Evolutionary conservation across 2,113 vertebrate species (phyloP).

Genomic region (Cygnus atratus): DNA sequence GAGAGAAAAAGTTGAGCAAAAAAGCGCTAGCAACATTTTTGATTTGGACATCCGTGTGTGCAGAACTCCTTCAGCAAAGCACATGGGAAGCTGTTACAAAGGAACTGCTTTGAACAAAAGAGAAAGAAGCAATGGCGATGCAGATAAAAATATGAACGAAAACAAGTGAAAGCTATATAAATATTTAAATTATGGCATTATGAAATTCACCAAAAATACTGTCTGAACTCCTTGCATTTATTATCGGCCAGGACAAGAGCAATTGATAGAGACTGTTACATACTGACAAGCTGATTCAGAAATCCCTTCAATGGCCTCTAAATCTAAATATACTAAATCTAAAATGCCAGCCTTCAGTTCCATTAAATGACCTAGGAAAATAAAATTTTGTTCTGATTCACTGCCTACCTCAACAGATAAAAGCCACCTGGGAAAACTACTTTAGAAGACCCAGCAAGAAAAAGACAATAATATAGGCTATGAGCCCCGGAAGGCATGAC

Average conservation of each 20-base stretch:
- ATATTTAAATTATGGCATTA: background rate
- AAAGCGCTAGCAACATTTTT: background rate
- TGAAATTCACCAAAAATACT: background rate
- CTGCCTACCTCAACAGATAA: background rate
- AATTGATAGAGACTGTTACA: background rate
- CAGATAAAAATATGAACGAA: background rate
- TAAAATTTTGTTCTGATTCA: slow-evolving; percentile 18
- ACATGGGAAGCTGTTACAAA: background rate
- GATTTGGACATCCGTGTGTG: background rate
- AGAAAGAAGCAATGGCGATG: background rate
- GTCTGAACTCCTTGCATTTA: background rate
- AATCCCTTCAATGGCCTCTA: slow-evolving; percentile 7
- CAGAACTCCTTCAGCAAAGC: background rate
- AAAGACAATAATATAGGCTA: background rate
- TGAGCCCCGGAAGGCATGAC: background rate
- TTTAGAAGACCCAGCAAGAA: slow-evolving; percentile 10
- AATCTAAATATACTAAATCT: background rate
- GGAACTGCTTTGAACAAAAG: background rate
- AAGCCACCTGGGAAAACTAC: background rate
- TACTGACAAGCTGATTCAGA: slow-evolving; percentile 8
- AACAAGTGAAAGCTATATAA: background rate
- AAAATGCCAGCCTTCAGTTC: background rate
- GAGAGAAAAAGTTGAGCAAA: background rate
- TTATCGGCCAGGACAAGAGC: background rate
- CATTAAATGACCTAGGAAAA: background rate